Percentiles rank a stretch among this genome's conserved stretches.
Conservation (phyloP, 2,113 vertebrate genomes). For the Daboia siamensis region DNA sequence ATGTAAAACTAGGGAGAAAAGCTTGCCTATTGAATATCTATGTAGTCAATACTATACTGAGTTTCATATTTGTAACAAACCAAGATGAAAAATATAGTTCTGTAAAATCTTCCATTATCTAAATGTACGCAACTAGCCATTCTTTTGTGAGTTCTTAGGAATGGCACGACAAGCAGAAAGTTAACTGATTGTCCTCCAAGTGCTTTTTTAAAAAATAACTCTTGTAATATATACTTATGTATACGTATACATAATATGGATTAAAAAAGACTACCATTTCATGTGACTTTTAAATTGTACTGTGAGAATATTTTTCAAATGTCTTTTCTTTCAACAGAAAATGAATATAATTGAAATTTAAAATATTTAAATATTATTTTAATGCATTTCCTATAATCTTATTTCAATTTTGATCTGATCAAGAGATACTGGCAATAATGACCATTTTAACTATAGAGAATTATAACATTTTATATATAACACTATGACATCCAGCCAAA, state of each 20-base stretch:
- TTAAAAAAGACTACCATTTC: neutral
- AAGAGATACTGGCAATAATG: neutral
- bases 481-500: neutral
- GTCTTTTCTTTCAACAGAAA: neutral
- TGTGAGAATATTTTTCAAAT: neutral
- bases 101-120: neutral
- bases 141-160: neutral
- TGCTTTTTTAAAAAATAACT: neutral
- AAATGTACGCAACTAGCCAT: neutral
- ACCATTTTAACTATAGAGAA: neutral
- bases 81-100: neutral
- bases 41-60: neutral
- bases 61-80: neutral
- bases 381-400: neutral
- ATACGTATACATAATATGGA: neutral
- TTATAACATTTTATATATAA: neutral
- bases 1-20: constrained; percentile 21
- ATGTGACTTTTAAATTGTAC: neutral
- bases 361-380: neutral
- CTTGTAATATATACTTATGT: neutral
- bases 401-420: neutral
- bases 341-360: neutral
- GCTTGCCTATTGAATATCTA: neutral
- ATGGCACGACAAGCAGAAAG: neutral
- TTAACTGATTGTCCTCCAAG: neutral